Base-by-base conservation (phyloP, 2,888 invertebrate genomes). In the Amiota communis region DNA sequence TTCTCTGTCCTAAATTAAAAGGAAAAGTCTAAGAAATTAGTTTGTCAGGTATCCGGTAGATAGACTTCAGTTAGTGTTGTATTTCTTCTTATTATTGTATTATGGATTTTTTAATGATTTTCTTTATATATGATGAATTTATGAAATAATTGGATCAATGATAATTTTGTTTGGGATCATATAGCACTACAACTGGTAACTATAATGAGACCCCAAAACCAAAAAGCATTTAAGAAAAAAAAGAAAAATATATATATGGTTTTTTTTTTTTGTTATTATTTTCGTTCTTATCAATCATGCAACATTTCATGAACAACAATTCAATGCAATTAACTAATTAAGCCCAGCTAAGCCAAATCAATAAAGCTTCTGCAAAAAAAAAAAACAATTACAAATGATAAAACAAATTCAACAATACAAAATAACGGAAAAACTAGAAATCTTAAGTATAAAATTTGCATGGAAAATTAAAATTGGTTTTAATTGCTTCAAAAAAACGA, bases 271-370 rank as follows among this genome's bases (percentile, higher is more conserved):
- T n/a, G n/a, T n/a, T 53, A 72, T 78, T 81, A 81, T 80, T 80
- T 63, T 72, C 78, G 75, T 68, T 63, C 71, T 84, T 80, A 77
- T 79, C 73, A 73, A 77, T 88, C 89, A 89, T 87, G 85, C 78
- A 81, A 86, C 89, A 88, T 88, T 85, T 83, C 84, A 83, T 84
- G 84, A 79, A 83, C 83, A 87, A 81, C 63, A 78, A 77, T 77
- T 82, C 75, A 36, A 72, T 75, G 76, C 79, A 75, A 71, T 72
- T 20, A 10, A n/a, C 57, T 3, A 59, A 20, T 11, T 11, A 59
- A 17, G 36, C 36, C 36, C 36, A 36, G 36, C 36, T 36, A 36
- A 36, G 36, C 36, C 0, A 36, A 36, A 6, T 36, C 36, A 36
- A 36, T 48, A 47, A 72, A 65, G 46, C 47, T 51, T 71, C 57